These are phyloP conservation scores for Catharus minimus DNA, from an alignment of 2,113 vertebrate species.

Conservation along the genomic window DNA sequence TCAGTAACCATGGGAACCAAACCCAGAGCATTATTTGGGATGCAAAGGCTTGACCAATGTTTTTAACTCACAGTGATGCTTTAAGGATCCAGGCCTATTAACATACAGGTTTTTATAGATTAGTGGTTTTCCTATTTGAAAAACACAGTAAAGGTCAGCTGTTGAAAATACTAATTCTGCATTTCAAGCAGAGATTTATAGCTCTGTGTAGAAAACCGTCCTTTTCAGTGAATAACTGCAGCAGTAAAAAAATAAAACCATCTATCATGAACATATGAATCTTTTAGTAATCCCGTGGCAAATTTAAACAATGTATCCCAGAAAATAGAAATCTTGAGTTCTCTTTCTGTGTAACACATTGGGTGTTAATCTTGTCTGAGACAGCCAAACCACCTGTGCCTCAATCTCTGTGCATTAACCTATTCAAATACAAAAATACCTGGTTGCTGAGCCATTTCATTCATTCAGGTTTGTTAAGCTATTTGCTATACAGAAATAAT, in stretches of 20 bases:
- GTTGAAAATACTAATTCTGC: not conserved
- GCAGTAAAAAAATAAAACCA: slow-evolving; percentile 17
- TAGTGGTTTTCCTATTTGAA: not conserved
- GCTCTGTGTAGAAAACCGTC: not conserved
- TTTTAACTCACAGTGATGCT: not conserved
- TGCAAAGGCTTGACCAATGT: not conserved
- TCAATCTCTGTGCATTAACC: not conserved
- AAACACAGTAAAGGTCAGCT: not conserved
- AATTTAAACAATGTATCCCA: not conserved
- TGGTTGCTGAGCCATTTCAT: not conserved
- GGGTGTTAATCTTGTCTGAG: not conserved
- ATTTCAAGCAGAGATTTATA: slow-evolving; percentile 11
- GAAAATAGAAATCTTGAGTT: not conserved
- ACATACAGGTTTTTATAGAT: not conserved
- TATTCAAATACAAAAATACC: not conserved
- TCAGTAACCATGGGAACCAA: not conserved
- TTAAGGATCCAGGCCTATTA: not conserved
- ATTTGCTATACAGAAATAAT: not conserved
- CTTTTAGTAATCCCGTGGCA: not conserved
- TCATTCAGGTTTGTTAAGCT: not conserved
- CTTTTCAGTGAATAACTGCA: not conserved
- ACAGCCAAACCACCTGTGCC: not conserved
- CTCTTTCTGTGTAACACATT: not conserved
- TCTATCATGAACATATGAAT: not conserved
- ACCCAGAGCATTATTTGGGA: not conserved